Base-by-base conservation (phyloP, 2,888 invertebrate genomes). In the Mycalesis mineus region DNA sequence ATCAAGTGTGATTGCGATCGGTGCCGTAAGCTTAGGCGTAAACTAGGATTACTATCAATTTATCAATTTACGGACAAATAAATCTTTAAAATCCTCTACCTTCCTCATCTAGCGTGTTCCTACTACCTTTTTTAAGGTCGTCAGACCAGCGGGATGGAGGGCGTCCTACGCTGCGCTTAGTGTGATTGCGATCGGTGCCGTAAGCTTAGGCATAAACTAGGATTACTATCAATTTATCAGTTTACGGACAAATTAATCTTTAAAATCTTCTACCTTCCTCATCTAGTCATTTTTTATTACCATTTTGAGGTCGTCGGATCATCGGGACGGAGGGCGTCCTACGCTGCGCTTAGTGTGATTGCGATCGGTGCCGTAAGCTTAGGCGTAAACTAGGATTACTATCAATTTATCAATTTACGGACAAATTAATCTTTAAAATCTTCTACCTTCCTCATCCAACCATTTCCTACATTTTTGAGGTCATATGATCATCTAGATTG, bases 1-100 rank as follows among this genome's bases (percentile, higher is more conserved):
- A 76, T 75, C 73, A 71, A 66, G 61, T 68, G 64, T 72, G 77
- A 78, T 79, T 78, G 74, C 68, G 72, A 77, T 78, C 72, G 74
- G 62, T 55, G 68, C 69, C 69, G 68, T 70, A 68, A 70, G 74
- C 56, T 29, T 13, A 39, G 50, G 50, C 51, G 44, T 36, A 31
- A 15, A 14, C 71, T 70, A 73, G 69, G 68, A 71, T 74, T 11
- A 54, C 37, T 33, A 14, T 14, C 5, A 36, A 28, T 17, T 37
- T 22, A 15, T 14, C 8, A 15, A 44, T 47, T 53, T 17, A 0
- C 13, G 53, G 42, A 51, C 15, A 51, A 15, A 47, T 8, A 8
- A 40, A 15, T 7, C 40, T 4, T 40, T 2, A 40, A 2, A 15
- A 6, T n/a, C n/a, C n/a, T n/a, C n/a, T n/a, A n/a, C n/a, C n/a